These are phyloP conservation scores for Maconellicoccus hirsutus DNA, from an alignment of 1,140 invertebrate species.

Conservation along the genomic window DNA sequence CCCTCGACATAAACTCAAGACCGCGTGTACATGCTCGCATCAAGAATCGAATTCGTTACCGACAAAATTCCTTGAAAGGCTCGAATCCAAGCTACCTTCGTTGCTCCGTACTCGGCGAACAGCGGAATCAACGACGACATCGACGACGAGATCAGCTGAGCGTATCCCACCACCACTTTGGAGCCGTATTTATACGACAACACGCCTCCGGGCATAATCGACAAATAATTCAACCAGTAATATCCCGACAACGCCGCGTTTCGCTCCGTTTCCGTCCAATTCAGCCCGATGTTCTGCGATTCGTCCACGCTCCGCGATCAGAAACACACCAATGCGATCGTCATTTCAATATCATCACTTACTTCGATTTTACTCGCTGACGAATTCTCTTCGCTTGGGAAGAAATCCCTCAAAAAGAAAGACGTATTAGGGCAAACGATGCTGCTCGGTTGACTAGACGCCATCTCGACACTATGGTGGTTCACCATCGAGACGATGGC, in stretches of 20 bases:
- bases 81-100: slow-evolving; percentile 48
- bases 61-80: slow-evolving; percentile 60
- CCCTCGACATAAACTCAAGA: too few relatives aligned
- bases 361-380: too few relatives aligned
- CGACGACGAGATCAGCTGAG: slow-evolving; percentile 52
- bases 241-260: neutral
- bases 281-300: too few relatives aligned
- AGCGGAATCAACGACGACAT: slow-evolving; percentile 57
- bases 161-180: slow-evolving; percentile 54
- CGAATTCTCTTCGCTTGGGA: neutral
- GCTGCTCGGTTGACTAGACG: neutral
- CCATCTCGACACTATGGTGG: neutral
- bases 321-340: too few relatives aligned
- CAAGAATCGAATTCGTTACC: slow-evolving; percentile 40
- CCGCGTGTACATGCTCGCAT: neutral
- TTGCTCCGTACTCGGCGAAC: slow-evolving; percentile 45
- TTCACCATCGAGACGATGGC: neutral
- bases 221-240: neutral
- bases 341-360: too few relatives aligned
- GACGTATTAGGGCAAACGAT: neutral
- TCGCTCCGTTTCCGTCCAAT: neutral
- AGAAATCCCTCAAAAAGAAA: neutral
- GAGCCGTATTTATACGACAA: slow-evolving; percentile 56
- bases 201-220: slow-evolving; percentile 51
- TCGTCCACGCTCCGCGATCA: too few relatives aligned